Evolutionary conservation across 2,113 vertebrate species (phyloP).

Genomic region (Myodes glareolus): DNA sequence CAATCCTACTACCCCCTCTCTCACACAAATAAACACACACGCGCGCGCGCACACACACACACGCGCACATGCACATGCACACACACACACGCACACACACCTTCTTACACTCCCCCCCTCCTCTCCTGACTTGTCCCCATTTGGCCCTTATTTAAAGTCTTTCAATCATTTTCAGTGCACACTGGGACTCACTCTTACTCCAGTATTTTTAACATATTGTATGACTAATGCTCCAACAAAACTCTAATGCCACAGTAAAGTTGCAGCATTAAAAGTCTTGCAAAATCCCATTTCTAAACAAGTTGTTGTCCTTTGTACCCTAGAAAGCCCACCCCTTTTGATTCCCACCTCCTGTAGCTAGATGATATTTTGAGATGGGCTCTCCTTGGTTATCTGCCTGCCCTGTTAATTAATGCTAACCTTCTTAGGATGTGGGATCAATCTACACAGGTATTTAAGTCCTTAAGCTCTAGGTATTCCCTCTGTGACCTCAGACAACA

Average conservation of each 20-base stretch:
- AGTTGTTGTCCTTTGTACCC: not conserved
- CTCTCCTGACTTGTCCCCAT: not conserved
- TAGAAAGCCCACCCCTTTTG: not conserved
- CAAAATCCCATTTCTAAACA: not conserved
- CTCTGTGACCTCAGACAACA: not conserved
- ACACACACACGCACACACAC: not conserved
- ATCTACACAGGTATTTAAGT: conserved; percentile 11
- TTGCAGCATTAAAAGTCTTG: not conserved
- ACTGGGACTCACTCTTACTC: not conserved
- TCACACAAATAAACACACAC: not conserved
- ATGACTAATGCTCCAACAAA: conserved; percentile 51
- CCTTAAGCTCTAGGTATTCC: not conserved
- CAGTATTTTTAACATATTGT: conserved; percentile 34
- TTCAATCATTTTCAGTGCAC: not conserved
- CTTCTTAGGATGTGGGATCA: not conserved
- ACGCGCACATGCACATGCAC: not conserved
- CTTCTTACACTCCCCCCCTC: not conserved
- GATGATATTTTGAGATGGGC: not conserved
- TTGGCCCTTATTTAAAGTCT: conserved; percentile 35
- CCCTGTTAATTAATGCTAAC: not conserved
- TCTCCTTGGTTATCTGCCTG: not conserved
- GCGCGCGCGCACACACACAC: not conserved
- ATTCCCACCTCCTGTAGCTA: not conserved
- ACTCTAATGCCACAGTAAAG: conserved; percentile 2
- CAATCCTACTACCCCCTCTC: not conserved